Evolutionary conservation across 2,888 invertebrate genomes (phyloP).

Genomic region (Scaptomyza flava): DNA sequence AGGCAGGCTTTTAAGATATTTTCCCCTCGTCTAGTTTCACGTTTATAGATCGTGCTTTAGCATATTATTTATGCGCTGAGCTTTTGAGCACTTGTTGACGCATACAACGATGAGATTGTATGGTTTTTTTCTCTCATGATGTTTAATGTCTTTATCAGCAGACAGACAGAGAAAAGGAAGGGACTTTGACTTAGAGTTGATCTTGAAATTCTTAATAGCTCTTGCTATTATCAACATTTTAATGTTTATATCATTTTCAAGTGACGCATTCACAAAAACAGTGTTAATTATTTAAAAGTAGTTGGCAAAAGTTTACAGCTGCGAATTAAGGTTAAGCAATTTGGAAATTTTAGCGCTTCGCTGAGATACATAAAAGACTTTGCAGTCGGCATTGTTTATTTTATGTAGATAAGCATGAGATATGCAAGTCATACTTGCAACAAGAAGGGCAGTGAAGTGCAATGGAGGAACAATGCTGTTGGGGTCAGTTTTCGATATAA

Average conservation of each 20-base stretch:
- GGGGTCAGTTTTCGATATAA: no score
- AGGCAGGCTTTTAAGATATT: constrained; percentile 17
- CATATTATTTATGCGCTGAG: constrained; percentile 58
- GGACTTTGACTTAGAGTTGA: not conserved
- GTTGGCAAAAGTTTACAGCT: constrained; percentile 16
- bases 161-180: not conserved
- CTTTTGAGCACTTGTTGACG: constrained; percentile 67
- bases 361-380: constrained; percentile 3
- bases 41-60: constrained; percentile 17
- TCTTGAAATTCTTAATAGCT: not conserved
- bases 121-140: not conserved
- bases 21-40: not conserved
- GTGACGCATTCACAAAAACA: constrained; percentile 1
- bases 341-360: constrained; percentile 25
- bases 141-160: constrained; percentile 49
- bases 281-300: constrained; percentile 26
- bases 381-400: not conserved
- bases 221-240: not conserved
- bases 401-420: not conserved
- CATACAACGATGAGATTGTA: constrained; percentile 64
- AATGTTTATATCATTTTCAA: not conserved
- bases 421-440: constrained; percentile 26
- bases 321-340: constrained; percentile 29
- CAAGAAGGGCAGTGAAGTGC: not conserved
- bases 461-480: not conserved